Evolutionary conservation across 2,797 vertebrate genomes (phyloP).

Genomic region (Acomys russatus): DNA sequence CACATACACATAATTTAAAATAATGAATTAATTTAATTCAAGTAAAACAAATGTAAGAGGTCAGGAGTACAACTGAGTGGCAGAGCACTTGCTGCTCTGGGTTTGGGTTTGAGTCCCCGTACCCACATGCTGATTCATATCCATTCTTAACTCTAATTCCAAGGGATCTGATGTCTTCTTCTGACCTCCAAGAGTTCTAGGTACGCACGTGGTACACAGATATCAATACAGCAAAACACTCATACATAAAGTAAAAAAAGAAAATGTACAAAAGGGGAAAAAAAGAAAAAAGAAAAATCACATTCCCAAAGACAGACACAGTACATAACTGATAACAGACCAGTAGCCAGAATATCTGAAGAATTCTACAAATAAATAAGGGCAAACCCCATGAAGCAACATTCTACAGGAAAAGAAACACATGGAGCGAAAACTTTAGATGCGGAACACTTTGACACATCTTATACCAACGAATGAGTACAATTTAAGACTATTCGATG

Average conservation of each 20-base stretch:
- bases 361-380: not conserved
- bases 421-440: slow-evolving; percentile 27
- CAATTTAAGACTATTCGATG: slow-evolving; percentile 24
- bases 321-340: not conserved
- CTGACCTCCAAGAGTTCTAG: not conserved
- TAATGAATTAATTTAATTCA: not conserved
- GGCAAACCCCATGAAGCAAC: not conserved
- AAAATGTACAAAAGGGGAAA: not conserved
- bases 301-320: not conserved
- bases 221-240: not conserved
- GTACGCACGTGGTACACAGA: not conserved
- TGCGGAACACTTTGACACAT: slow-evolving; percentile 22
- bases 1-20: not conserved
- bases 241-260: not conserved
- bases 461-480: not conserved
- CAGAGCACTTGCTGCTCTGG: not conserved
- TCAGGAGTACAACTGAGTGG: not conserved
- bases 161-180: not conserved
- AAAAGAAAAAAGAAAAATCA: slow-evolving; percentile 3
- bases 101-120: not conserved
- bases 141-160: not conserved
- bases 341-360: not conserved
- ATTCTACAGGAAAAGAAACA: not conserved
- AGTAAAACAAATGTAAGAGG: not conserved
- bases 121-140: not conserved